Evolutionary conservation across 2,113 vertebrate genomes (phyloP).

Genomic region (Lasiurus cinereus): DNA sequence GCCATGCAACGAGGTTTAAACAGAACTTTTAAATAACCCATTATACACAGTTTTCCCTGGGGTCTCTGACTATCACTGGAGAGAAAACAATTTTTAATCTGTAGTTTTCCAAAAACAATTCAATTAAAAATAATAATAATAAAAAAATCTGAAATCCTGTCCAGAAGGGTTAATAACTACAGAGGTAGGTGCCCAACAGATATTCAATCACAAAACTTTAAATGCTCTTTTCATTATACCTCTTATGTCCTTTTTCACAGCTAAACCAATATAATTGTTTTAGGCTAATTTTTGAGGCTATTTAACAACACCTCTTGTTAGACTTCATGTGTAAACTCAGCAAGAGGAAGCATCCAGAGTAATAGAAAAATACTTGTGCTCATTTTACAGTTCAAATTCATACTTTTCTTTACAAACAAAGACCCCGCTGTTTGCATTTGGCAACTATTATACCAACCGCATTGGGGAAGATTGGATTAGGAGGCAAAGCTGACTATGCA

Average conservation of each 20-base stretch:
- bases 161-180: slow-evolving; percentile 88
- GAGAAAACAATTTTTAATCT: slow-evolving; percentile 72
- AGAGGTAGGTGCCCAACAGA: slow-evolving; percentile 87
- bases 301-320: slow-evolving; percentile 91
- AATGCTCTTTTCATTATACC: slow-evolving; percentile 88
- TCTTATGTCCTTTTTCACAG: slow-evolving; percentile 86
- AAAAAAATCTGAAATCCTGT: slow-evolving; percentile 84
- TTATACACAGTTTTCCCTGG: slow-evolving; percentile 72
- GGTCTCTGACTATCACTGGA: slow-evolving; percentile 53
- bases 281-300: slow-evolving; percentile 88
- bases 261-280: slow-evolving; percentile 88
- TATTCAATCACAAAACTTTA: slow-evolving; percentile 89
- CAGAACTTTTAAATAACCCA: slow-evolving; percentile 69
- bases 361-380: slow-evolving; percentile 90
- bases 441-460: slow-evolving; percentile 88
- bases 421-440: slow-evolving; percentile 92
- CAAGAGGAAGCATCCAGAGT: slow-evolving; percentile 91
- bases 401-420: slow-evolving; percentile 91
- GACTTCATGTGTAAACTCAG: slow-evolving; percentile 92
- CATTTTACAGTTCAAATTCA: slow-evolving; percentile 91
- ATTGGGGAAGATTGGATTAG: slow-evolving; percentile 95
- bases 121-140: slow-evolving; percentile 85
- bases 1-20: slow-evolving; percentile 56
- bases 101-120: slow-evolving; percentile 74
- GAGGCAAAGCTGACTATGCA: slow-evolving; percentile 90